phyloP scores from a whole-genome alignment of 1,140 invertebrate genomes.

The Aphelinus certus region DNA sequence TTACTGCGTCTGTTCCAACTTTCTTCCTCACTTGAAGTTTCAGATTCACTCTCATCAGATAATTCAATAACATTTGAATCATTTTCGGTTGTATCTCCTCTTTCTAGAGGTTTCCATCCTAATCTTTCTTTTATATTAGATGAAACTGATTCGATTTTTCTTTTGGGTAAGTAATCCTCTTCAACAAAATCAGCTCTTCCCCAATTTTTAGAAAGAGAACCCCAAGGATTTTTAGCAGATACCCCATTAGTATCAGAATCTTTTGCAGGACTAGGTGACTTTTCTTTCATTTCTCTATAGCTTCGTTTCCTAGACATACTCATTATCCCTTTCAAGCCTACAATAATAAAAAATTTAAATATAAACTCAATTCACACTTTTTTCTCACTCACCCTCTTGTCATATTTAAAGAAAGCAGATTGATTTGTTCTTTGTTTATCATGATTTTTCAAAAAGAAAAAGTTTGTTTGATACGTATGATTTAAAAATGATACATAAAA shows the following conservation, averaged over 20 bases:
- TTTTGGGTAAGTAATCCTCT: constrained; percentile 63
- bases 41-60: constrained; percentile 51
- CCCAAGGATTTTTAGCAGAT: constrained; percentile 76
- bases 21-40: constrained; percentile 65
- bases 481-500: no score
- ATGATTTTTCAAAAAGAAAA: no score
- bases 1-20: constrained; percentile 72
- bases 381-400: no score
- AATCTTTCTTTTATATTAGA: constrained; percentile 58
- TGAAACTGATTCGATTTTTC: constrained; percentile 12
- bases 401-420: no score
- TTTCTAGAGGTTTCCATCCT: constrained; percentile 50
- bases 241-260: constrained; percentile 46
- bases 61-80: constrained; percentile 28
- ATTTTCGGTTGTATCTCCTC: not conserved
- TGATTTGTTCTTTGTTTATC: no score
- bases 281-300: constrained; percentile 53
- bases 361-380: no score
- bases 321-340: constrained; percentile 67
- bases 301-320: constrained; percentile 66
- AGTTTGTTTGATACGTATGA: no score
- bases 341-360: constrained; percentile 31
- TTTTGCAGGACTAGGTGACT: constrained; percentile 39
- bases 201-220: constrained; percentile 75
- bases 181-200: constrained; percentile 70